These are phyloP conservation scores for Vanessa tameamea DNA, from an alignment of 1,140 invertebrate genomes.

Conservation along the genomic window DNA sequence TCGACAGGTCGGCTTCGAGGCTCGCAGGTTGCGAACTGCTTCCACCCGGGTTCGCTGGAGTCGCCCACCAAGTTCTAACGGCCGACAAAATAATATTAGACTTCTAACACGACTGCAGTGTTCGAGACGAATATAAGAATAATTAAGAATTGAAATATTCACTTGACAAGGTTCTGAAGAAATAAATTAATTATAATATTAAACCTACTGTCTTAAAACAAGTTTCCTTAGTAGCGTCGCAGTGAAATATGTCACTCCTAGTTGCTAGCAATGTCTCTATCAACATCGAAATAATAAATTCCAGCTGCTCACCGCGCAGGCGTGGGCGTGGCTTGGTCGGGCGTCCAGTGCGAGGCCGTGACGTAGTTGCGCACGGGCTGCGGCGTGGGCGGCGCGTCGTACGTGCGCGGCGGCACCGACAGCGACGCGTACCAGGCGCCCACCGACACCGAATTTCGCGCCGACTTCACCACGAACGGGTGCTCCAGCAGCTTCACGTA, in stretches of 20 bases:
- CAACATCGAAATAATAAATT: too few relatives aligned
- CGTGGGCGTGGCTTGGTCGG: constrained; percentile 68
- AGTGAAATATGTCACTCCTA: too few relatives aligned
- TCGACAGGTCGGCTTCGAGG: constrained; percentile 66
- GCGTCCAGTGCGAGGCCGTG: constrained; percentile 64
- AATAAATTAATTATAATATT: too few relatives aligned
- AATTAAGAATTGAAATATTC: not conserved
- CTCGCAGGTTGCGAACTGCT: constrained; percentile 78
- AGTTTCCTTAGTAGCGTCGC: too few relatives aligned
- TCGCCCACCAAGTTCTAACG: constrained; percentile 63
- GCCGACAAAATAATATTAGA: not conserved
- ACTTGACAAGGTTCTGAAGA: too few relatives aligned
- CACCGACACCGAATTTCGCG: constrained; percentile 87
- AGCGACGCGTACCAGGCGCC: constrained; percentile 87
- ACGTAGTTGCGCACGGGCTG: constrained; percentile 66
- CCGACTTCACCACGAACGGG: constrained; percentile 92
- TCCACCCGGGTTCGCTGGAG: constrained; percentile 53
- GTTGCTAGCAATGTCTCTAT: too few relatives aligned
- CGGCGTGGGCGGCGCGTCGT: constrained; percentile 55
- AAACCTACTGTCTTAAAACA: too few relatives aligned
- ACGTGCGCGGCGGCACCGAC: constrained; percentile 36
- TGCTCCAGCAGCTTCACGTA: constrained; percentile 95
- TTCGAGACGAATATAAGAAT: not conserved
- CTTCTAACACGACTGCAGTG: too few relatives aligned
- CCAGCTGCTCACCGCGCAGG: constrained; percentile 33